Percentiles rank a stretch among this genome's conserved stretches.
Conservation (phyloP, 1,140 invertebrate genomes). For the Lasioglossum baleicum region DNA sequence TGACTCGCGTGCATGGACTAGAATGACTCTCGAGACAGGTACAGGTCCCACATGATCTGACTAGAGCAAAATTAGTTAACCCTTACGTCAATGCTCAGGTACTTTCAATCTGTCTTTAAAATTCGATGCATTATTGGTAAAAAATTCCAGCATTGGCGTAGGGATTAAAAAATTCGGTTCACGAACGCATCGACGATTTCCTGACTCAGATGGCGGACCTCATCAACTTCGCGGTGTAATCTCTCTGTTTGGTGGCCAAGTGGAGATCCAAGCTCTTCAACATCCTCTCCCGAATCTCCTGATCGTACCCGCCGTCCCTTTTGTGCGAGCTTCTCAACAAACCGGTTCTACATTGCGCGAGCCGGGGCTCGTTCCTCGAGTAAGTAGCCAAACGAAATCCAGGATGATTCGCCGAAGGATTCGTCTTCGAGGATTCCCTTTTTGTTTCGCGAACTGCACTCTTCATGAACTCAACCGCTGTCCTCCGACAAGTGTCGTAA, state of each 20-base stretch:
- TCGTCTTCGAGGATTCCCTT: not conserved
- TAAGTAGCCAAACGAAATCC: constrained; percentile 24
- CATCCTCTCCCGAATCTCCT: constrained; percentile 70
- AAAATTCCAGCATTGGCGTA: not conserved
- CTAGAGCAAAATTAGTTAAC: constrained; percentile 7
- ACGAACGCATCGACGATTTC: too few species aligned
- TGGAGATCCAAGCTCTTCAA: constrained; percentile 73
- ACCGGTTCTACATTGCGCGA: constrained; percentile 5
- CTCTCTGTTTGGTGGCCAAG: constrained; percentile 73
- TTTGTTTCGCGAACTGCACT: constrained; percentile 53
- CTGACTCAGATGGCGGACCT: constrained; percentile 44
- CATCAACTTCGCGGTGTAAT: constrained; percentile 75
- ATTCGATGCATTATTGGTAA: too few species aligned
- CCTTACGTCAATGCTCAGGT: too few species aligned
- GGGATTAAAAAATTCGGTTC: too few species aligned
- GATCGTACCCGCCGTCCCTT: constrained; percentile 25
- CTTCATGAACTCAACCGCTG: constrained; percentile 73
- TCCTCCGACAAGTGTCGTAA: constrained; percentile 74
- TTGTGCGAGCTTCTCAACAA: not conserved
- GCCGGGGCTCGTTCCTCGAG: constrained; percentile 26
- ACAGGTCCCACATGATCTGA: not conserved
- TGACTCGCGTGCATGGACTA: constrained; percentile 31
- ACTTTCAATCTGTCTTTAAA: too few species aligned
- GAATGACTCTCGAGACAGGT: constrained; percentile 9
- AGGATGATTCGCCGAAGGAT: not conserved